A percentile compares a stretch with the other conserved stretches of the same genome.
phyloP scores from a whole-genome alignment of 2,113 vertebrate species.

The Centrocercus urophasianus region DNA sequence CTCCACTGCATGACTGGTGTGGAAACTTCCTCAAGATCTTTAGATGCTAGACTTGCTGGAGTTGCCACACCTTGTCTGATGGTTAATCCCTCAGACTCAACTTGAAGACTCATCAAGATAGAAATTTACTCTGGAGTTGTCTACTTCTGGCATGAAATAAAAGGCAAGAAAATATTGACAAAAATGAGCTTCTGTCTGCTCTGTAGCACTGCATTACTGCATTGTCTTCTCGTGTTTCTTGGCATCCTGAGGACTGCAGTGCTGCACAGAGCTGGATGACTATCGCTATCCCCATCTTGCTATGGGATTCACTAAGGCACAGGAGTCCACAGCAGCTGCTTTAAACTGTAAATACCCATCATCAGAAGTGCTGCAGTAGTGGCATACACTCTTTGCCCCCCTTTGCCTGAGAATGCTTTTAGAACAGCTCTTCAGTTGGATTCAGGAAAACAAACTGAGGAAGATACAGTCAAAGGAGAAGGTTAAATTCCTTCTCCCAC shows the following conservation, averaged over 20 bases:
- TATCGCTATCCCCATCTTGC: background rate
- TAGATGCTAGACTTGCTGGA: background rate
- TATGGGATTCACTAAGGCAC: rapidly evolving
- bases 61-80: background rate
- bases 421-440: background rate
- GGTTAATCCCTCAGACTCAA: background rate
- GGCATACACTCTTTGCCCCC: background rate
- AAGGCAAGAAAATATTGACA: background rate
- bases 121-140: background rate
- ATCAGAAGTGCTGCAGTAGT: background rate
- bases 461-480: background rate
- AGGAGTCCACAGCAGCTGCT: background rate
- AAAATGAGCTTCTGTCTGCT: background rate
- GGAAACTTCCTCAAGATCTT: background rate
- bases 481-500: background rate
- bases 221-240: background rate
- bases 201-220: background rate
- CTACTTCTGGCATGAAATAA: background rate
- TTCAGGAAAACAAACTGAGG: background rate
- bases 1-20: background rate
- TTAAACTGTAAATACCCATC: background rate
- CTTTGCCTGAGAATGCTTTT: background rate
- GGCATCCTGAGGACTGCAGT: background rate
- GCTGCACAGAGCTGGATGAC: background rate
- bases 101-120: background rate